Percentiles rank a stretch among this genome's conserved stretches.
Evolutionary conservation across 2,797 vertebrate species (phyloP).

Genomic region (Cyclopterus lumpus): DNA sequence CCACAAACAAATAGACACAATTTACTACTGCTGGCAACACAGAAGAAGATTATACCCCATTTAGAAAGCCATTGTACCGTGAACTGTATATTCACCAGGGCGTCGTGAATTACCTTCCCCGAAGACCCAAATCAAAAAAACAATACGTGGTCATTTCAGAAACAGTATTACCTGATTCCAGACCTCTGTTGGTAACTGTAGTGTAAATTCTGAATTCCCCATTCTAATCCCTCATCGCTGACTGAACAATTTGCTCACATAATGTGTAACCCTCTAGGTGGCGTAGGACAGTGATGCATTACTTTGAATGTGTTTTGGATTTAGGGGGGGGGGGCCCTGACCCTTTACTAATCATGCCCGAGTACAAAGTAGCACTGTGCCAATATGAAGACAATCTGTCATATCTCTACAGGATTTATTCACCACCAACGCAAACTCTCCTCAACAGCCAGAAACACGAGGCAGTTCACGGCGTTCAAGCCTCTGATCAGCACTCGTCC

Average conservation of each 20-base stretch:
- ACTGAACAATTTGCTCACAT: background rate
- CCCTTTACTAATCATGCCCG: background rate
- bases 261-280: background rate
- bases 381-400: background rate
- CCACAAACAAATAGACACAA: background rate
- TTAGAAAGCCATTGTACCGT: background rate
- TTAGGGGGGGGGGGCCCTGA: no score
- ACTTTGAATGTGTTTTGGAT: background rate
- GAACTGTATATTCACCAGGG: background rate
- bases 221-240: background rate
- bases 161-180: background rate
- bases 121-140: background rate
- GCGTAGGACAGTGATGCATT: background rate
- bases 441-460: conserved; percentile 8
- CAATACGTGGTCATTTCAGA: background rate
- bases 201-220: background rate
- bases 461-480: conserved; percentile 5
- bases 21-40: background rate
- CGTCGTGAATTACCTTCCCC: background rate
- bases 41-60: background rate
- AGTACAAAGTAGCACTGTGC: background rate
- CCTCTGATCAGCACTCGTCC: conserved; percentile 20
- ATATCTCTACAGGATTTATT: background rate
- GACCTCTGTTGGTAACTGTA: background rate
- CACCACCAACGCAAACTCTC: background rate